Base-by-base conservation (phyloP, 2,797 vertebrate genomes). In the Ctenosaura bakeri region DNA sequence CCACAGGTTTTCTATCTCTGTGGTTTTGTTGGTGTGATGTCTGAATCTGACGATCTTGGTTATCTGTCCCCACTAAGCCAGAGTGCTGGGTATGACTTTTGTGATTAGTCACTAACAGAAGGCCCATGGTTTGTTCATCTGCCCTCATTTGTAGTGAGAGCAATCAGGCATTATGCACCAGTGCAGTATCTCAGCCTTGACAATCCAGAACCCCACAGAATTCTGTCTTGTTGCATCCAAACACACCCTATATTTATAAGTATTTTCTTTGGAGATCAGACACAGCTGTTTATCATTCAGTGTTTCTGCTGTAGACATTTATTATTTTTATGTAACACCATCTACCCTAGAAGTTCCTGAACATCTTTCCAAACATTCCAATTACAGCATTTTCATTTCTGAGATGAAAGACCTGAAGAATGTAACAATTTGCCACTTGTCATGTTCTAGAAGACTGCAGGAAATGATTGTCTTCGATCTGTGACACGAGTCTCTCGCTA, bases 311-410 rank as follows among this genome's bases (percentile, higher is more conserved):
- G 50, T 66, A 66, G 66, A 88, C 85, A 83, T 91, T 20, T 52
- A 74, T 95, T 94, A 92, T 83, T 94, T 88, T 94, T 89, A 85
- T 87, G 29, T 90, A 83, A 52, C 22, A 80, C 1, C 20, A 80
- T 73, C 91, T 46, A 89, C 92, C 82, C 1, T 85, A 56, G 59
- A 92, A 86, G 69, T 73, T 90, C 56, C 91, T 74, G 87, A 83
- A 91, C 0, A 0, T n/a, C 89, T 93, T 50, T 88, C 87, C 56
- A 92, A 87, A 32, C 4, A 22, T 93, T 92, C 89, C 90, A 83
- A 13, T 89, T 81, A 66, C 62, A 91, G 42, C 64, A 76, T 90
- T 88, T 93, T 85, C 18, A 86, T 91, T 52, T 88, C 66, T 77
- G 46, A 76, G 52, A 89, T 95, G 81, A 95, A 95, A 93, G 88